Evolutionary conservation across 2,113 vertebrate species (phyloP), one percentile per base, ranked within the genome.

Genomic region (Piprites chloris): DNA sequence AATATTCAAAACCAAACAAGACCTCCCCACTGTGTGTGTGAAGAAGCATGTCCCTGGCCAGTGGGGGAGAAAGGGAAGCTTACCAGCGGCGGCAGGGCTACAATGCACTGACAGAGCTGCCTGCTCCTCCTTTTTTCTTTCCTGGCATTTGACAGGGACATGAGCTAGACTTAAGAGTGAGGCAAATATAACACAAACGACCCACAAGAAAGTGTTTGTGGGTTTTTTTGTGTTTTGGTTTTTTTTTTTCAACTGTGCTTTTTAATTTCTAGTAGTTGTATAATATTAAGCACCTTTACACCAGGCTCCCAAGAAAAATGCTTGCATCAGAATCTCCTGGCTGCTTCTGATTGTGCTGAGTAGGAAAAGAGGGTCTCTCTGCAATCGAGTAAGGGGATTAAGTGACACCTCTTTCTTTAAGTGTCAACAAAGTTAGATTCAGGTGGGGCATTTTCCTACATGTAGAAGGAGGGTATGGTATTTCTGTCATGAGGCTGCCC

Each of bases 1-100:
- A 84, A 86, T 81, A 84, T 63, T 95, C 67, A 94, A 90, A 90
- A 59, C 85, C 88, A 88, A 77, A 94, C 79, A 90, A 84, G 93
- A 91, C 86, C 83, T 90, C 79, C 83, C 92, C 78, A 78, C 67
- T 69, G 93, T 15, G 82, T 81, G 91, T 69, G 65, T 86, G 90
- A 78, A 92, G 76, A 37, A 52, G 76, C 82, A 86, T 37, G 44
- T 90, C 91, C 91, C 77, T 55, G 71, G 69, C 28, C 41, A 17
- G 65, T 91, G 73, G 82, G 82, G 83, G 79, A 94, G 85, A 47
- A 32, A 23, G 52, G 27, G 37, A 17, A 41, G 10, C 41, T 41
- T 37, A 56, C 74, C 78, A 46, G 55, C 5, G 0, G 71, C 39
- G 35, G 63, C 85, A 67, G 65, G 56, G 68, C 39, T 24, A 74